phyloP scores from a whole-genome alignment of 2,113 vertebrate species.

The Varanus komodoensis region DNA sequence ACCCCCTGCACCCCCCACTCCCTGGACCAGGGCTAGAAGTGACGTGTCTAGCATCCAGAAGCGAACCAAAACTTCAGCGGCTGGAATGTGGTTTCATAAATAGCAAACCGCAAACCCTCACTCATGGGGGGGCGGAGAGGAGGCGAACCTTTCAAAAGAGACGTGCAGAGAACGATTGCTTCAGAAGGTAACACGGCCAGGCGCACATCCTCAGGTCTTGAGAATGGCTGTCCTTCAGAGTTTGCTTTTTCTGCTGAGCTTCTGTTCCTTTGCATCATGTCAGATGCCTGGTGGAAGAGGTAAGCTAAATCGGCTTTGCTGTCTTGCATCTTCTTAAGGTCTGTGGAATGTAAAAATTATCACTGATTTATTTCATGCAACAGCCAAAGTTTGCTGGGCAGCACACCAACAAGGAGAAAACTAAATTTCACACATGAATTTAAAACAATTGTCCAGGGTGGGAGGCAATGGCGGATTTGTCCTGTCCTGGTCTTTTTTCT shows the following conservation, averaged over 20 bases:
- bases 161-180: neutral
- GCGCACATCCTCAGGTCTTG: neutral
- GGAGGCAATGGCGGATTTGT: neutral
- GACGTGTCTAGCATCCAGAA: slow-evolving; percentile 62
- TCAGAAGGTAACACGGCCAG: neutral
- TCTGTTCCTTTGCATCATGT: slow-evolving; percentile 38
- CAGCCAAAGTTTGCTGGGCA: too few species aligned
- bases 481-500: neutral
- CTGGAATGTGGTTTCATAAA: slow-evolving; percentile 70
- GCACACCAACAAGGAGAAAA: too few species aligned
- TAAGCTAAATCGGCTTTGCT: neutral
- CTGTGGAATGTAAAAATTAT: too few species aligned
- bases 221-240: slow-evolving; percentile 42
- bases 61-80: slow-evolving; percentile 62
- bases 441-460: neutral
- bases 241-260: slow-evolving; percentile 39
- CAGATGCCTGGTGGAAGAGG: slow-evolving; percentile 64
- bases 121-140: slow-evolving; percentile 48
- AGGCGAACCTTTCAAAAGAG: slow-evolving; percentile 41
- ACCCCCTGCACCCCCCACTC: neutral
- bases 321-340: neutral
- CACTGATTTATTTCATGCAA: too few species aligned
- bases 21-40: slow-evolving; percentile 61
- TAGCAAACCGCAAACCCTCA: slow-evolving; percentile 53
- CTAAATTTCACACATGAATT: too few species aligned